phyloP scores from a whole-genome alignment of 2,113 vertebrate genomes.

The Myotis yumanensis region DNA sequence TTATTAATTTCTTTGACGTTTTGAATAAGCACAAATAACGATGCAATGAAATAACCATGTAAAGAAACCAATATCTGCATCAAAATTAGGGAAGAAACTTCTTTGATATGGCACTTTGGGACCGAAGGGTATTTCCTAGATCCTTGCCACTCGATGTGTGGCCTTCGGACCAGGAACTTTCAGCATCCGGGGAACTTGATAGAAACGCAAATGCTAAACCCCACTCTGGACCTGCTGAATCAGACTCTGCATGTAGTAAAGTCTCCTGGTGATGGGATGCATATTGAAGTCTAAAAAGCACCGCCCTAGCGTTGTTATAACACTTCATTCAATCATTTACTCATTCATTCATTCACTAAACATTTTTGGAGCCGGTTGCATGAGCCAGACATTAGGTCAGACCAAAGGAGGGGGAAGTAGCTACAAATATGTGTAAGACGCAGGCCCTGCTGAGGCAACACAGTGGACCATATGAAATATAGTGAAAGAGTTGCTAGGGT shows the following conservation, averaged over 20 bases:
- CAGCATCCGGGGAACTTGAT: not conserved
- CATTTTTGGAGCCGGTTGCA: not conserved
- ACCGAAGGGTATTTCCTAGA: not conserved
- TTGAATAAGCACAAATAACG: not conserved
- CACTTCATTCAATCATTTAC: not conserved
- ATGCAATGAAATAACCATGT: not conserved
- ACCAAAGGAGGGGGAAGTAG: not conserved
- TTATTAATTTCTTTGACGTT: conserved; percentile 46
- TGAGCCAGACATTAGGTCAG: not conserved
- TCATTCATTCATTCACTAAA: not conserved
- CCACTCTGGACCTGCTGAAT: not conserved
- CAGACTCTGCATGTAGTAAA: not conserved
- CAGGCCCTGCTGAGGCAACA: not conserved
- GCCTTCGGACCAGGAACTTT: not conserved
- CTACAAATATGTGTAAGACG: not conserved
- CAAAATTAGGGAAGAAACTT: not conserved
- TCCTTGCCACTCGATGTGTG: not conserved
- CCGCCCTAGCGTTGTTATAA: not conserved
- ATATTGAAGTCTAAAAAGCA: not conserved
- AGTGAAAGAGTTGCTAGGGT: not conserved
- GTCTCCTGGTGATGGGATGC: not conserved
- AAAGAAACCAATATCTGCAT: not conserved
- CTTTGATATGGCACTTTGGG: not conserved
- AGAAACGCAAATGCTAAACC: not conserved
- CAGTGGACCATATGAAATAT: not conserved